Base-by-base conservation (phyloP, 2,797 vertebrate species). In the Sebastes minor region DNA sequence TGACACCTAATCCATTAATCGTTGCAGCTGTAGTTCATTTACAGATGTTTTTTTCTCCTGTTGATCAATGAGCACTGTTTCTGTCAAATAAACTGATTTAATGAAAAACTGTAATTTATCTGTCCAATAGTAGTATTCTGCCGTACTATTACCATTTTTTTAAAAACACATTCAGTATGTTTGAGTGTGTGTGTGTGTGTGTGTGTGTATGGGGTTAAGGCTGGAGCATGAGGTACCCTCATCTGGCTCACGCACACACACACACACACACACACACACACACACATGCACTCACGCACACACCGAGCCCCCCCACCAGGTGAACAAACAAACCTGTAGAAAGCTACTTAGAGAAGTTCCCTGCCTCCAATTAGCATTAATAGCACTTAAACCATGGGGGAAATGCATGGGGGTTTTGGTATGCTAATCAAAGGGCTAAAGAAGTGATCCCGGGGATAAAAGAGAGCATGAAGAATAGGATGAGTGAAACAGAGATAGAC, bases 381-480 rank as follows among this genome's bases (percentile, higher is more conserved):
- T 95, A 92, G 88, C 92, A 89, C 90, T 95, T 93, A 92, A 93
- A 95, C 90, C 90, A 83, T 63, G 82, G 89, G 92, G 94, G 94
- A 94, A 95, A 93, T 94, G 94, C 92, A 90, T 83, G 80, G 80
- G 81, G 52, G 78, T 83, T 92, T 95, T 93, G 93, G 88, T 93
- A 95, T 95, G 95, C 92, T 92, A 96, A 96, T 93, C 81, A 89
- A 88, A 79, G 65, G 77, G 90, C 90, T 92, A 82, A 94, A 94
- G 89, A 83, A 94, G 89, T 88, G 92, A 95, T 94, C 88, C 90
- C 1, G 38, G 91, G 91, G 94, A 95, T 95, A 91, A 95, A 96
- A 95, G 95, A 82, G 78, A 74, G 83, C 78, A 79, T 56, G 76
- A 91, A 95, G 94, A 95, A 94, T 92, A 85, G 94, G 95, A 94